These are phyloP conservation scores for Remorina albescens DNA, from an alignment of 2,797 vertebrate genomes.

Conservation along the genomic window DNA sequence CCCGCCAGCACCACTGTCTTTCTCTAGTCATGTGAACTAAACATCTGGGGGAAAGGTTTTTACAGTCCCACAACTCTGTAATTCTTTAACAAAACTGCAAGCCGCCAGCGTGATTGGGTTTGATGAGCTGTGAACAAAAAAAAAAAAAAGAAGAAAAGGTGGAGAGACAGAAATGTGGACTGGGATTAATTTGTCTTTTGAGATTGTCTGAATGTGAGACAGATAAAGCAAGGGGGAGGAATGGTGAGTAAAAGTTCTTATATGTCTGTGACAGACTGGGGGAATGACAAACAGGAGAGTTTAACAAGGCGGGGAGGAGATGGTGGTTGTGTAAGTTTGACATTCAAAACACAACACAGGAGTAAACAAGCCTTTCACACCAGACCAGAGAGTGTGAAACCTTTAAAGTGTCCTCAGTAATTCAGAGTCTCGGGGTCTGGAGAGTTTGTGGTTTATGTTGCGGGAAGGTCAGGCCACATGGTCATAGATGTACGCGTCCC, in stretches of 20 bases:
- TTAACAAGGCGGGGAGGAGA: neutral
- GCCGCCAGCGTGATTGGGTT: slow-evolving; percentile 56
- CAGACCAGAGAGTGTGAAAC: neutral
- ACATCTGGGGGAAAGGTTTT: slow-evolving; percentile 54
- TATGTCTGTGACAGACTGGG: neutral
- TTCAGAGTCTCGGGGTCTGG: neutral
- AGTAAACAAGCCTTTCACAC: neutral
- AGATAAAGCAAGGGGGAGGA: neutral
- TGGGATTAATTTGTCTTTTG: slow-evolving; percentile 23
- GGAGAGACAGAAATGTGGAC: slow-evolving; percentile 2
- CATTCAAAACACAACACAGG: neutral
- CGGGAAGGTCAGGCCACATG: too few species aligned
- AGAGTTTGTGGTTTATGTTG: neutral
- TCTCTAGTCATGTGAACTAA: slow-evolving; percentile 61
- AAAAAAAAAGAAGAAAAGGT: too few species aligned
- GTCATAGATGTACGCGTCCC: too few species aligned
- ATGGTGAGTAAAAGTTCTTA: neutral
- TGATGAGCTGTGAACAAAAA: slow-evolving; percentile 69
- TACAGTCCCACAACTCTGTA: slow-evolving; percentile 41
- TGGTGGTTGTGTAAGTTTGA: neutral
- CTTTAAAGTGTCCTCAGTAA: neutral
- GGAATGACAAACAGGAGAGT: neutral
- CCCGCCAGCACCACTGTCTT: slow-evolving; percentile 37
- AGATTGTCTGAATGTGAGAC: slow-evolving; percentile 8
- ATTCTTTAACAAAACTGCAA: slow-evolving; percentile 68